Percentiles rank a stretch among this genome's conserved stretches.
phyloP scores from a whole-genome alignment of 2,797 vertebrate genomes.

The Hylomyscus alleni region DNA sequence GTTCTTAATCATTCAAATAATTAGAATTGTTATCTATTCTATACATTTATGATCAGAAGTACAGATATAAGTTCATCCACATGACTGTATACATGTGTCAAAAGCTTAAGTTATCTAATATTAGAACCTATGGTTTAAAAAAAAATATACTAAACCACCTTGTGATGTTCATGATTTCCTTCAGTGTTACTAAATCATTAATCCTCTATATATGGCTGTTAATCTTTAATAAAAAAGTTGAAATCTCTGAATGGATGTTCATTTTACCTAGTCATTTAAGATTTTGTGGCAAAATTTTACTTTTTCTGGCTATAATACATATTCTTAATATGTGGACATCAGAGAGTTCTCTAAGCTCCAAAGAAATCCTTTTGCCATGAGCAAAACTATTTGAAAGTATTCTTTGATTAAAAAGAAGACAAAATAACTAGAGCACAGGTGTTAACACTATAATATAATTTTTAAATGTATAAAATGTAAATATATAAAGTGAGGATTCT shows the following conservation, averaged over 20 bases:
- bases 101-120: neutral
- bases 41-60: neutral
- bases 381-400: neutral
- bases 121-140: neutral
- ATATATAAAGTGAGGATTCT: neutral
- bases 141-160: neutral
- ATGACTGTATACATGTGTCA: neutral
- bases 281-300: neutral
- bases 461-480: neutral
- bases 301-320: neutral
- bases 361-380: neutral
- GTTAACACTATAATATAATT: neutral
- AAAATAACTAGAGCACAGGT: neutral
- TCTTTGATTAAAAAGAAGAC: neutral
- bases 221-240: neutral
- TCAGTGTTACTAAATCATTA: neutral
- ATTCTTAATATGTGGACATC: neutral
- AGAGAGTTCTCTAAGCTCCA: neutral
- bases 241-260: neutral
- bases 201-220: neutral
- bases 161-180: neutral
- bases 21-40: neutral
- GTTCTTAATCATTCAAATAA: neutral
- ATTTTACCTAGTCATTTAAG: neutral
- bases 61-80: neutral